Evolutionary conservation across 2,113 vertebrate genomes (phyloP), one percentile per base, ranked within the genome.

Genomic region (Pollachius pollachius): DNA sequence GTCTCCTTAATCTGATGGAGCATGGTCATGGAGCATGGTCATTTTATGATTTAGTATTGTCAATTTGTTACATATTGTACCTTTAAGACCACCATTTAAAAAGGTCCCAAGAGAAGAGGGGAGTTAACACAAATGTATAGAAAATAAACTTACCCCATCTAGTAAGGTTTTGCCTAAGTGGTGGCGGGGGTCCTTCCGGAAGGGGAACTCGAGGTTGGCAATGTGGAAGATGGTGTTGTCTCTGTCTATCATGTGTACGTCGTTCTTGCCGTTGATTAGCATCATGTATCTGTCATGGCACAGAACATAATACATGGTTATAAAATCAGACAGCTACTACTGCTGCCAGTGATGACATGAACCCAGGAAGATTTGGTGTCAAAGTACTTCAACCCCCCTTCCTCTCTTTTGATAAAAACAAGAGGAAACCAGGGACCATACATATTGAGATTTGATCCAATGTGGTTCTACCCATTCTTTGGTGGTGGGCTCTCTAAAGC

Each of bases 211-310:
- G 82, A 99, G 85, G 86, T 96, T 96, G 67, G 92, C 91, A 70
- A 99, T 92, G 66, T 96, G 95, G 92, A 99, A 99, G 66, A 98
- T 81, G 0, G 93, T 90, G 88, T 98, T 98, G 91, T 98, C 97
- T 90, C 97, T 94, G 87, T 97, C 96, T 72, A 99, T 84, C 97
- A 99, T 99, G 90, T 93, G 95, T 56, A 99, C 97, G 88, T 98
- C 94, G 79, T 98, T 94, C 91, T 92, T 96, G 62, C 97, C 96
- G 79, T 97, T 94, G 81, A 99, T 95, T 77, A 99, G 80, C 97
- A 98, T 99, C 97, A 99, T 99, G 82, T 99, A 99, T 85, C 97
- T 99, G 88, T 18, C 68, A 84, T 71, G 62, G 27, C 34, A 79
- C 67, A 85, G 8, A 37, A 70, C 1, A 57, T 17, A 58, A 4